Evolutionary conservation across 2,888 invertebrate species (phyloP), one percentile per base, ranked within the genome.

Genomic region (Brenthis ino): DNA sequence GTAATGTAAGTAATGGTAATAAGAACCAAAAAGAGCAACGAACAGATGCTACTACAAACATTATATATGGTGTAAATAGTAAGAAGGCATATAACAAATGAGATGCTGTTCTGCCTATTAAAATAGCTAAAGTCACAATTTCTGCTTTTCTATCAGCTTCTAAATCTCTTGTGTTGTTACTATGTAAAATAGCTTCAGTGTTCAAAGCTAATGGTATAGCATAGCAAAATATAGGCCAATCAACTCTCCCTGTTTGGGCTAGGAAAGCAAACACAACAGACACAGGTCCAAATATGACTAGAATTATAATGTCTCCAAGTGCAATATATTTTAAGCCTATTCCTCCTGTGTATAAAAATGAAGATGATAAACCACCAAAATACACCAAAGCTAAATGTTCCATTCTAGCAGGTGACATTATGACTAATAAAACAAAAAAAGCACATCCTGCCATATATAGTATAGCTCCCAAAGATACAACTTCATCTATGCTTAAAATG

Each of bases 281-380:
- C 28, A 99, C 96, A 6, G 99, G 99, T 2, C 99, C 99, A 89
- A 99, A 99, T 81, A 98, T 96, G 70, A 98, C 95, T 80, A 99
- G 94, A 79, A 99, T 96, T 75, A 98, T 93, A 65, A 99, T 95
- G 89, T 99, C 99, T 65, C 99, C 99, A 58, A 99, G 92, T 3
- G 98, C 99, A 79, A 99, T 98, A 83, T 99, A 99, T 86, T 99
- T 99, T 68, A 99, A 94, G 70, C 98, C 99, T 77, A 98, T 97
- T 60, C 99, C 99, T 68, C 99, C 99, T 1, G 99, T 99, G 81
- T 99, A 99, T n/a, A 99, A 93, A 88, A 99, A 99, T 75, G 98
- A 98, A 65, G 98, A 97, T 37, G 98, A 98, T 66, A 99, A 87
- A 1, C 99, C 99, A 67, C 99, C 98, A 90, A 99, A 99, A 85